Evolutionary conservation across 2,888 invertebrate genomes (phyloP), one percentile per base, ranked within the genome.

Genomic region (Mythimna albipuncta): DNA sequence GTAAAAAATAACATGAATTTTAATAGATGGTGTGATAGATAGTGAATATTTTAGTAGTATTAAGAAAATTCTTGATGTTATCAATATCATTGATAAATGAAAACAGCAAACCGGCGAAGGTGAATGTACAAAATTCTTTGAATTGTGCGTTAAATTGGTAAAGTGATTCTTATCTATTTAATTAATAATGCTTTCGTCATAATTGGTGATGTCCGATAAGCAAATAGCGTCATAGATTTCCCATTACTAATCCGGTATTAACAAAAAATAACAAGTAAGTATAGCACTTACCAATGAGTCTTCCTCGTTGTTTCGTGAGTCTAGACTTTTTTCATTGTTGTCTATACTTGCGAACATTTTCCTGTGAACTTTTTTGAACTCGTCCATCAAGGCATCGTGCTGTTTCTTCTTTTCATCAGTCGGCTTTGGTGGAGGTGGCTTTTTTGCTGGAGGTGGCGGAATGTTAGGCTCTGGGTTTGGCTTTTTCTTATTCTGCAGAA

Each of bases 331-430:
- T 64, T 89, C 89, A 16, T 83, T 87, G 16, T 76, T 82, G 16
- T 94, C 95, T 77, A 89, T 92, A 69, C 94, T 94, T 77, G 97
- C 96, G 91, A 99, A 99, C 98, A 99, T 99, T 96, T 98, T 98
- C 87, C 97, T 97, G 93, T 99, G 98, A 7, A 98, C 98, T 89
- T 98, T 97, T 92, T 98, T 98, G 92, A 99, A 99, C 94, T 99
- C 99, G 92, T 98, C 98, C 98, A 99, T 99, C 79, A 99, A 93
- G 85, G 98, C 98, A 84, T 97, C 97, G 89, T 98, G 98, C 83
- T 97, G 97, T 86, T 97, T 97, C 85, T 97, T 97, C 90, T 97
- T 97, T 78, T 97, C 97, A 67, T 97, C 97, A 93, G 96, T 81
- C 87, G 93, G 88, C 94, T 97, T 92, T 82, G 92, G 87, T 73